phyloP scores from a whole-genome alignment of 2,888 invertebrate species.

The Cryptocheilus praepositus region DNA sequence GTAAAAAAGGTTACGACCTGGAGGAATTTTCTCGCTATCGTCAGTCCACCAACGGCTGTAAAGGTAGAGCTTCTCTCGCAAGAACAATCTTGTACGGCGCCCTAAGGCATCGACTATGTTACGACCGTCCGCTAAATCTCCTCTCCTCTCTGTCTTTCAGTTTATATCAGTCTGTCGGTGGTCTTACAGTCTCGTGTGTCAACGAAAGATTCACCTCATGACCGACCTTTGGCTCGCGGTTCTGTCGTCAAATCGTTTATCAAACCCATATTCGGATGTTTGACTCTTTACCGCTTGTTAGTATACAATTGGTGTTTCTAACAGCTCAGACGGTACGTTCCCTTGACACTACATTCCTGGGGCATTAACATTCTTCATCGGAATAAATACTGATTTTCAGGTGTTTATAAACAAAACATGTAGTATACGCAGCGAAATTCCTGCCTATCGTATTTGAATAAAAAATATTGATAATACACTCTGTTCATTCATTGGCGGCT shows the following conservation, averaged over 20 bases:
- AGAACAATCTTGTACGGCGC: conserved; percentile 3
- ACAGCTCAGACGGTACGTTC: no score
- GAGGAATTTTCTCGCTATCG: conserved; percentile 5
- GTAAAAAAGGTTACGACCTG: conserved; percentile 9
- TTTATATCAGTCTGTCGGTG: background rate
- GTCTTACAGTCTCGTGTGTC: conserved; percentile 1
- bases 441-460: background rate
- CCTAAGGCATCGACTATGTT: background rate
- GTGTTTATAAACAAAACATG: no score
- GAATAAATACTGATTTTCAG: no score
- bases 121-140: conserved; percentile 1
- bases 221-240: background rate
- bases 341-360: no score
- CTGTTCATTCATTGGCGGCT: background rate
- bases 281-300: no score
- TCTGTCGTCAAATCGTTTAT: no score
- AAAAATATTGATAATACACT: background rate
- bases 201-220: background rate
- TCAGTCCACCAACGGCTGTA: background rate
- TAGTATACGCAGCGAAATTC: background rate
- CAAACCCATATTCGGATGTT: no score
- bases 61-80: conserved; percentile 2
- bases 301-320: no score
- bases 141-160: conserved; percentile 13
- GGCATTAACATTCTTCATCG: no score